A percentile compares a stretch with the other conserved stretches of the same genome.
Evolutionary conservation across 1,140 invertebrate species (phyloP).

Genomic region (Ceratosolen solmsi): DNA sequence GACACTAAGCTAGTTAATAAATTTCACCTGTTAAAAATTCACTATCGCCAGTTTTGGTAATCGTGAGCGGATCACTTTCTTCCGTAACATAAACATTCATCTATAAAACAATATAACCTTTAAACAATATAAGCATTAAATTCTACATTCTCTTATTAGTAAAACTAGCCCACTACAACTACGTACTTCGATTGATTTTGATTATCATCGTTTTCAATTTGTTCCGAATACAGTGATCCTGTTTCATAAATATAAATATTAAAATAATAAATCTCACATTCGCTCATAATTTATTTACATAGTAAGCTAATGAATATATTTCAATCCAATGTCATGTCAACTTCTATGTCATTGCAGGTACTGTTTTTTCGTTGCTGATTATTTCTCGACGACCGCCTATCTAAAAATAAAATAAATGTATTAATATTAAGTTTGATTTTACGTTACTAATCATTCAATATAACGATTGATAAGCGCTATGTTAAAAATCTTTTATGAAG

Average conservation of each 20-base stretch:
- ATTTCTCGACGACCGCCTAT: not conserved
- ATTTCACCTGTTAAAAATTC: not conserved
- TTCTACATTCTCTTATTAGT: not conserved
- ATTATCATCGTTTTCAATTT: not conserved
- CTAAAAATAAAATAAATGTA: not conserved
- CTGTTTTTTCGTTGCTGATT: not conserved
- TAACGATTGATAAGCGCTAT: not conserved
- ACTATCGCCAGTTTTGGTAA: not conserved
- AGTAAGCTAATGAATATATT: not conserved
- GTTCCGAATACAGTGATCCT: not conserved
- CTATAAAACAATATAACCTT: not conserved
- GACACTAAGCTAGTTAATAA: too few species aligned
- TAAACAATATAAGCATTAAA: not conserved
- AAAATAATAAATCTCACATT: too few species aligned
- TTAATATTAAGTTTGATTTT: not conserved
- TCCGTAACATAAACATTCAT: not conserved
- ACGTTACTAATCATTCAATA: not conserved
- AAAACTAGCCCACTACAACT: not conserved
- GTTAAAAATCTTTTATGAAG: not conserved
- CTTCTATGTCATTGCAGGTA: not conserved
- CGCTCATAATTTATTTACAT: too few species aligned
- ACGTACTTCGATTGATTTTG: not conserved
- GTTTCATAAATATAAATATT: not conserved
- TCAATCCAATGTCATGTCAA: slow-evolving; percentile 9
- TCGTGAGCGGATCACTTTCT: not conserved